These are phyloP conservation scores for Alouatta palliata DNA, from an alignment of 2,113 vertebrate genomes.

Conservation along the genomic window DNA sequence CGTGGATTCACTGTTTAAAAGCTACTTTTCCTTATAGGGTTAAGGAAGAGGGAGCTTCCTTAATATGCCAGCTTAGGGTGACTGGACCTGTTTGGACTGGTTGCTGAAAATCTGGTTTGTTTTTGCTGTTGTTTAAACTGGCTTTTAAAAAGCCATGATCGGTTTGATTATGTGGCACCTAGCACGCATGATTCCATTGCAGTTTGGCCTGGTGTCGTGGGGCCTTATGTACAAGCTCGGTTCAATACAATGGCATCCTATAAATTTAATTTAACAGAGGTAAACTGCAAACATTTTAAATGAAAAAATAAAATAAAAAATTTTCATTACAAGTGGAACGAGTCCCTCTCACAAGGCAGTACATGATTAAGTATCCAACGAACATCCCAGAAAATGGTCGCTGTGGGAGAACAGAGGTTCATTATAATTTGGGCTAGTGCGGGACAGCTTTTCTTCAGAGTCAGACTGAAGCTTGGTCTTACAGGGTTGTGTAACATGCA, in stretches of 20 bases:
- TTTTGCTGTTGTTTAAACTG: neutral
- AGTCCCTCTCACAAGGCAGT: neutral
- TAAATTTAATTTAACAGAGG: neutral
- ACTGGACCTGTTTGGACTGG: neutral
- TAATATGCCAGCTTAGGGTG: neutral
- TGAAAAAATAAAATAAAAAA: neutral
- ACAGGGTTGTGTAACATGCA: slow-evolving; percentile 65
- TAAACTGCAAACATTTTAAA: neutral
- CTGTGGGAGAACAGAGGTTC: neutral
- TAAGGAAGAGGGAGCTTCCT: neutral
- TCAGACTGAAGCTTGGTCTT: neutral
- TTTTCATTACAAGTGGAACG: neutral
- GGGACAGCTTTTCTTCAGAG: neutral
- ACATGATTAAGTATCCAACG: neutral
- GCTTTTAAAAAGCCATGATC: neutral
- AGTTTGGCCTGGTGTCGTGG: neutral
- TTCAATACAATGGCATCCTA: neutral
- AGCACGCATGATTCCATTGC: neutral
- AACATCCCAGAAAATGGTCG: neutral
- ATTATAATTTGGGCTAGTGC: neutral
- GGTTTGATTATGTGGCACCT: neutral
- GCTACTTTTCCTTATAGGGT: neutral
- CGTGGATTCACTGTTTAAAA: neutral
- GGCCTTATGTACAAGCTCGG: neutral
- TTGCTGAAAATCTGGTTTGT: neutral